Conservation (phyloP, 2,113 vertebrate genomes). For the Pachycephala philippinensis region DNA sequence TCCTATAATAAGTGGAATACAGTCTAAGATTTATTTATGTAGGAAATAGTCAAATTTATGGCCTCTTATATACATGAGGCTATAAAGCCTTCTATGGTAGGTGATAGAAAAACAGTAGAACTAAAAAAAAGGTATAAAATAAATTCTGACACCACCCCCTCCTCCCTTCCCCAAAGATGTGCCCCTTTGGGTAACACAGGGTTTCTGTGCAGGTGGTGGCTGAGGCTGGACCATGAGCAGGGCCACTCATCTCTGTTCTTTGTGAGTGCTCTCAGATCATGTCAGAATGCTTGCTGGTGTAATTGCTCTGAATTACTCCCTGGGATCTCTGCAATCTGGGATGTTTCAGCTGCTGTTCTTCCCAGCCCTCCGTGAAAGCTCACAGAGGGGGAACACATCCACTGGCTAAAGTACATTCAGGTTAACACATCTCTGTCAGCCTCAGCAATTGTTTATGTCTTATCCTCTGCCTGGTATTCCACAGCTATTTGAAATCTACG, state of each 20-base stretch:
- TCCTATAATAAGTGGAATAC: neutral
- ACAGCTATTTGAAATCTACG: neutral
- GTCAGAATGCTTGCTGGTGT: neutral
- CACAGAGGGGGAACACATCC: neutral
- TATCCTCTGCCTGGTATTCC: neutral
- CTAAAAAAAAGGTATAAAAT: neutral
- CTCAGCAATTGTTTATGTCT: neutral
- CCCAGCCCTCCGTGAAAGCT: neutral
- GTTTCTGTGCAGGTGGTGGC: neutral
- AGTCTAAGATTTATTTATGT: neutral
- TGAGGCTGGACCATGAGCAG: neutral
- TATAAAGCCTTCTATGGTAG: neutral
- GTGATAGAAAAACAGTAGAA: neutral
- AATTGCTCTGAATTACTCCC: neutral
- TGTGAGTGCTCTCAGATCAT: neutral
- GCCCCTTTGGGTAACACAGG: neutral
- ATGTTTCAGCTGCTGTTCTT: neutral
- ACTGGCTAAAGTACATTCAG: neutral
- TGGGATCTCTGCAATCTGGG: neutral
- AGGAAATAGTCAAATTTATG: neutral
- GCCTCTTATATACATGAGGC: neutral
- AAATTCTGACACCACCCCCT: neutral
- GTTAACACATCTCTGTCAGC: neutral
- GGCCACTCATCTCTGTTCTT: neutral
- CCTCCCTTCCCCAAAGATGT: too few species aligned